Evolutionary conservation across 2,113 vertebrate species (phyloP), one percentile per base, ranked within the genome.

Genomic region (Ranitomeya variabilis): DNA sequence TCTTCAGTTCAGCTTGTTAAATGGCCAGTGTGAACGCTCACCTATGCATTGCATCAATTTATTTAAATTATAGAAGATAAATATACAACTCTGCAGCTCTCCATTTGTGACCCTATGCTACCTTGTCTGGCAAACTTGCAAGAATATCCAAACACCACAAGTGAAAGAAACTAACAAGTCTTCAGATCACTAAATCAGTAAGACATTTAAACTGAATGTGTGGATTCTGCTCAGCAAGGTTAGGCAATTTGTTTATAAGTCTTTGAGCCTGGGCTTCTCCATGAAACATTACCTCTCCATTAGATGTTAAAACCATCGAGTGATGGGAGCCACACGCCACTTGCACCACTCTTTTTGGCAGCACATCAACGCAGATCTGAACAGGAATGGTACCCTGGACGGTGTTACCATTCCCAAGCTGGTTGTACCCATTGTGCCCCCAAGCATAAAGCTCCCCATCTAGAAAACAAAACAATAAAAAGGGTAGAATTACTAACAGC

Each of bases 381-480:
- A 97, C 91, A 10, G 98, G 98, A 86, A 95, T 93, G 19, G 97
- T 93, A 74, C 97, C 98, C 90, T 98, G 98, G 92, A 96, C 98
- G 78, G 97, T 97, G 7, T 96, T 97, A 86, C 98, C 97, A 64
- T 99, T 99, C 45, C 98, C 98, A 89, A 99, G 95, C 8, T 99
- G 98, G 94, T 97, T 97, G 91, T 99, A 99, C 86, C 97, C 97
- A 57, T 99, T 99, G 89, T 99, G 98, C 21, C 98, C 98, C 98
- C 98, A 99, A 45, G 97, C 96, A 85, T 97, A 99, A 5, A 99
- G 93, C 90, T 97, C 97, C 62, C 98, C 98, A 89, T 97, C 98
- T 99, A 91, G 2, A 92, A 94, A 91, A 66, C 14, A 87, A 18
- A 7, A 16, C 11, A 26, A 7, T 64, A 9, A 5, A 64, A n/a